Conservation (phyloP, 2,797 vertebrate genomes). For the Phylloscopus collybita region DNA sequence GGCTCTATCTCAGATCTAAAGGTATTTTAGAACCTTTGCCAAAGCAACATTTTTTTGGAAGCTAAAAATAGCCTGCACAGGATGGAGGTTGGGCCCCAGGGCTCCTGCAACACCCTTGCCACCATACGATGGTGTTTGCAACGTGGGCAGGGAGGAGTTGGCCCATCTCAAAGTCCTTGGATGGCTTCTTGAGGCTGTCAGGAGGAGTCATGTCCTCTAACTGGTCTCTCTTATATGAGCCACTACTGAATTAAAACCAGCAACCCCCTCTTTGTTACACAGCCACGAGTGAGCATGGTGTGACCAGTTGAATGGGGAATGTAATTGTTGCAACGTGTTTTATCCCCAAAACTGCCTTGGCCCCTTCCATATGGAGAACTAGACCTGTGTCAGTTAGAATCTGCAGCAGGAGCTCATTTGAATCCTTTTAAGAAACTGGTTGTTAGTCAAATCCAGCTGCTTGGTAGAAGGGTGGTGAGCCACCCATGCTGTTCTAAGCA, state of each 20-base stretch:
- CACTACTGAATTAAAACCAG: neutral
- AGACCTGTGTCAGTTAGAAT: neutral
- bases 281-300: neutral
- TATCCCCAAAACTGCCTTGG: neutral
- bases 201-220: neutral
- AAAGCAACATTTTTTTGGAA: constrained; percentile 26
- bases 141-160: accelerated
- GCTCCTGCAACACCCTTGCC: neutral
- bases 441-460: constrained; percentile 34
- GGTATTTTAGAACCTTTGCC: constrained; percentile 27
- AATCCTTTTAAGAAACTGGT: constrained; percentile 20
- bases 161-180: neutral
- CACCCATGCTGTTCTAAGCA: constrained; percentile 52
- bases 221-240: neutral
- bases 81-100: neutral
- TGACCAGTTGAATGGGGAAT: neutral
- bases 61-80: constrained; percentile 17
- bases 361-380: neutral
- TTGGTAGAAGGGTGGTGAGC: neutral
- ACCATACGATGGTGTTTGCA: accelerated
- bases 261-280: neutral
- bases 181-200: neutral
- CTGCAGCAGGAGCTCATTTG: neutral
- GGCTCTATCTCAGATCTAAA: constrained; percentile 11
- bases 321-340: neutral